Evolutionary conservation across 2,888 invertebrate genomes (phyloP).

Genomic region (Drosophila tripunctata): DNA sequence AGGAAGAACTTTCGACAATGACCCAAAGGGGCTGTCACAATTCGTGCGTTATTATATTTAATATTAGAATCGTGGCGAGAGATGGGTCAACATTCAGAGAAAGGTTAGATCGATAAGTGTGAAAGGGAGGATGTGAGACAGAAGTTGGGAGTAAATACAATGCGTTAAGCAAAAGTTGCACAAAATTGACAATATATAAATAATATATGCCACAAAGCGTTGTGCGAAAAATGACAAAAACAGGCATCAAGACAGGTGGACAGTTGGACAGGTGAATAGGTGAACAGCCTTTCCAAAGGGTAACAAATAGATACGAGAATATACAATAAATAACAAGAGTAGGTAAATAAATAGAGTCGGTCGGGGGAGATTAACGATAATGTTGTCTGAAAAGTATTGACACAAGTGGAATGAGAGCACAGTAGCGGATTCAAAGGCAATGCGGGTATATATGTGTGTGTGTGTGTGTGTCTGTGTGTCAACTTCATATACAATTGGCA

Average conservation of each 20-base stretch:
- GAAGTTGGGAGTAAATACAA: constrained; percentile 28
- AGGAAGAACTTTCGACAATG: constrained; percentile 46
- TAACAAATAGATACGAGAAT: constrained; percentile 31
- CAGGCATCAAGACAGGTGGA: constrained; percentile 62
- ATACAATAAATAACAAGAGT: constrained; percentile 17
- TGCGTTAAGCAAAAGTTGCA: constrained; percentile 56
- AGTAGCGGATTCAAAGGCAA: constrained; percentile 21
- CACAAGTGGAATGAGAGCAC: constrained; percentile 51
- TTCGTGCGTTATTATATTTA: constrained; percentile 67
- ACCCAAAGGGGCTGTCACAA: constrained; percentile 71
- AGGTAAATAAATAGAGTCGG: too few species aligned
- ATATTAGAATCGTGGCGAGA: constrained; percentile 18
- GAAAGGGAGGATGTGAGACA: not conserved
- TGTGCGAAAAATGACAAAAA: constrained; percentile 48
- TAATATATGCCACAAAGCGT: constrained; percentile 69
- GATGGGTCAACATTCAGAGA: constrained; percentile 10
- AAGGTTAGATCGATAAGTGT: not conserved
- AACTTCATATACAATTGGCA: constrained; percentile 58
- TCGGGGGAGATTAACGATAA: constrained; percentile 57
- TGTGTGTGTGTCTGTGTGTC: not conserved
- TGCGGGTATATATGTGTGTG: not conserved
- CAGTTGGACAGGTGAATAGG: too few species aligned
- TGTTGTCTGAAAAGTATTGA: constrained; percentile 70
- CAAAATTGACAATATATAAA: constrained; percentile 79
- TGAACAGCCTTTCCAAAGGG: constrained; percentile 44